A percentile compares a stretch with the other conserved stretches of the same genome.
Evolutionary conservation across 2,888 invertebrate species (phyloP).

Genomic region (Tetanocera ferruginea): DNA sequence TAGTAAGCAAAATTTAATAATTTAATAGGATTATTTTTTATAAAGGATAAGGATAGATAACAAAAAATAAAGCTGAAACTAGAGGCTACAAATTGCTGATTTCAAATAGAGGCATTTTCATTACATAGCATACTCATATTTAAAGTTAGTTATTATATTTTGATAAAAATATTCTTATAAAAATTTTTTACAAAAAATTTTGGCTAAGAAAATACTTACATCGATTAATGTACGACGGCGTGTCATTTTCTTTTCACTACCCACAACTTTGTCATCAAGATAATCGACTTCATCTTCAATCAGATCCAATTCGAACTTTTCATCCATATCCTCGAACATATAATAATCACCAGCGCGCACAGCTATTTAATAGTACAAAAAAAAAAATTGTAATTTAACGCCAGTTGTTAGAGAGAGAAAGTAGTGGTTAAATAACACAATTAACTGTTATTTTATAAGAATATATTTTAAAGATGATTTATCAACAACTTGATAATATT

Average conservation of each 20-base stretch:
- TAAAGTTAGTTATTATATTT: background rate
- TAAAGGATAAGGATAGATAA: background rate
- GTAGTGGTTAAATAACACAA: background rate
- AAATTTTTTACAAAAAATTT: background rate
- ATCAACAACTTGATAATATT: background rate
- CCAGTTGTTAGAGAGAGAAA: background rate
- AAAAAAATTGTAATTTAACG: constrained; percentile 20
- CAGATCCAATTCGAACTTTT: constrained; percentile 80
- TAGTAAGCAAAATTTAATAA: too few relatives aligned
- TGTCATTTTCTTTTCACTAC: constrained; percentile 67
- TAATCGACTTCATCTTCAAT: constrained; percentile 74
- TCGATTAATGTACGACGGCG: constrained; percentile 66
- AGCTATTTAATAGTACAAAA: constrained; percentile 74
- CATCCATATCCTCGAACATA: constrained; percentile 96
- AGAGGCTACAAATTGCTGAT: background rate
- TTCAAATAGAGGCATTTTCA: background rate
- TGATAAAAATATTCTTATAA: background rate
- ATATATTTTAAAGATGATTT: background rate
- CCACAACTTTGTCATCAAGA: constrained; percentile 64
- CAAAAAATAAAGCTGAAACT: background rate
- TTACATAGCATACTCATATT: background rate
- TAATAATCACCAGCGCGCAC: constrained; percentile 98
- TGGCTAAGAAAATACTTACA: constrained; percentile 57
- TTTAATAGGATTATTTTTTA: background rate
- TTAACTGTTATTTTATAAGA: too few relatives aligned